Evolutionary conservation across 2,797 vertebrate species (phyloP), one percentile per base, ranked within the genome.

Genomic region (Setipinna tenuifilis): DNA sequence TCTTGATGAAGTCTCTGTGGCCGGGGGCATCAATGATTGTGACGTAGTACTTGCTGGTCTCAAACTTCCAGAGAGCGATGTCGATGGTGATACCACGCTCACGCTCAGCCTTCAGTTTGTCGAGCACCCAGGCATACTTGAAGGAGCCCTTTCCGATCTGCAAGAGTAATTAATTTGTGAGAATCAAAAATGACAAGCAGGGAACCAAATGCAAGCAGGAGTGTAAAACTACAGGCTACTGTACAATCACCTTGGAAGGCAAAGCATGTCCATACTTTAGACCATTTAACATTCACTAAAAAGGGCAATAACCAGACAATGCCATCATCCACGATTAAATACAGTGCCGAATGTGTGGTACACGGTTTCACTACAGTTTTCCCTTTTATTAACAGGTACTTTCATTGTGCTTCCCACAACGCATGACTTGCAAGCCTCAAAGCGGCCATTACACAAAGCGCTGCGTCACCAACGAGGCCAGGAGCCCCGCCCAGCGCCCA

Each of bases 121-220:
- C 93, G 89, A 93, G 80, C 68, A 93, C 93, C 93, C 91, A 93
- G 83, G 92, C 93, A 0, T 94, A 93, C 78, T 93, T 93, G 90
- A 95, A 93, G 85, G 93, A 94, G 31, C 93, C 93, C 86, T 94
- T 95, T 6, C 92, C 94, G 92, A 93, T 93, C 94, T 94, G 78
- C 28, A 21, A 57, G 2, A 5, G 61, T 50, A 1, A 71, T 25
- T 25, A 31, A 48, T 7, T n/a, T 31, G 41, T 46, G 28, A 14
- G 41, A 23, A 17, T 11, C 0, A 6, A 62, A 46, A 41, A 21
- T 31, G 19, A 5, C 0, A 0, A 50, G 48, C 48, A 58, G 16
- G 57, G 57, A n/a, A n/a, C 5, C 5, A 41, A 41, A 41, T 41
- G 35, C 2, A 41, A 41, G 35, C 35, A 41, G n/a, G n/a, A 41